phyloP scores from a whole-genome alignment of 2,888 invertebrate genomes.

The Rhingia campestris region DNA sequence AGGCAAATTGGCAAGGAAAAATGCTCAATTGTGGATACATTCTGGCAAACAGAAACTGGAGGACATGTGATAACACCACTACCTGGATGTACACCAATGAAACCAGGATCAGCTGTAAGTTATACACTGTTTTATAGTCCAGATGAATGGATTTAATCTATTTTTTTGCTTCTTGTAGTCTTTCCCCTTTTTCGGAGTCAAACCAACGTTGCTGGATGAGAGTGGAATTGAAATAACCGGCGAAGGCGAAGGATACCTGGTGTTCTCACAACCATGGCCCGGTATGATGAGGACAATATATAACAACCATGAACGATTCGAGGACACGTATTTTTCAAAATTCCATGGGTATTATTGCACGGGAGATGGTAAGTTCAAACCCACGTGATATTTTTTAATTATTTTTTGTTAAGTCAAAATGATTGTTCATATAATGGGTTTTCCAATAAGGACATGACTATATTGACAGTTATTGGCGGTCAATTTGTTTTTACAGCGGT shows the following conservation, averaged over 20 bases:
- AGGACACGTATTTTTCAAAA: constrained; percentile 96
- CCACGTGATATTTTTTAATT: neutral
- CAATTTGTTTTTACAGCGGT: no score
- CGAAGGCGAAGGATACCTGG: constrained; percentile 96
- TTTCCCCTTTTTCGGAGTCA: constrained; percentile 98
- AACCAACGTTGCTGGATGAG: constrained; percentile 93
- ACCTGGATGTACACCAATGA: constrained; percentile 97
- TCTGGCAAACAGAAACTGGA: constrained; percentile 99
- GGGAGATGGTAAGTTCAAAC: constrained; percentile 91
- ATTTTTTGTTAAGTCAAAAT: neutral
- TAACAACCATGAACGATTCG: constrained; percentile 94
- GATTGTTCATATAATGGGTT: no score
- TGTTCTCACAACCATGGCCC: constrained; percentile 98
- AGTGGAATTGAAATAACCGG: constrained; percentile 93
- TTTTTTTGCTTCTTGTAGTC: constrained; percentile 84
- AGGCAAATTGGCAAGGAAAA: constrained; percentile 90
- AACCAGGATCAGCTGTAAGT: constrained; percentile 98
- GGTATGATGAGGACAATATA: constrained; percentile 98
- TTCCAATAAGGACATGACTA: no score
- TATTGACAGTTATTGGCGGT: no score
- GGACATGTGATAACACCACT: constrained; percentile 98
- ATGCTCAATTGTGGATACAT: constrained; percentile 98
- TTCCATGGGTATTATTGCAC: constrained; percentile 99
- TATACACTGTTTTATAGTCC: neutral
- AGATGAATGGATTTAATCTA: neutral